A percentile compares a stretch with the other conserved stretches of the same genome.
phyloP scores from a whole-genome alignment of 1,140 invertebrate genomes.

The Goniozus legneri region DNA sequence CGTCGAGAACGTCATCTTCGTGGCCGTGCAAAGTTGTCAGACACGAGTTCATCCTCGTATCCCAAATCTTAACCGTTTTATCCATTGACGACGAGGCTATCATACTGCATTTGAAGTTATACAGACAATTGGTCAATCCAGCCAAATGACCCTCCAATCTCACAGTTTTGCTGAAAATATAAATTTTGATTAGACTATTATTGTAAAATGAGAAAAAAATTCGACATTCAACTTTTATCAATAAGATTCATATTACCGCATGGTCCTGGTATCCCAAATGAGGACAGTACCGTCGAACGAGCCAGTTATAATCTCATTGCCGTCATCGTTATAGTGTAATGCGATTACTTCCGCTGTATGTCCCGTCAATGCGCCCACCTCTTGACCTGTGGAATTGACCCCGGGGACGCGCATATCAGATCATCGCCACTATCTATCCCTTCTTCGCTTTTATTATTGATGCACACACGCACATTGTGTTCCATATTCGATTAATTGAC shows the following conservation, averaged over 20 bases:
- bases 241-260: neutral
- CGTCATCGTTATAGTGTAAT: constrained; percentile 67
- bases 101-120: constrained; percentile 68
- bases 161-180: constrained; percentile 56
- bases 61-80: constrained; percentile 74
- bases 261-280: constrained; percentile 69
- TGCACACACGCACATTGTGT: too few species aligned
- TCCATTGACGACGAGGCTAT: constrained; percentile 73
- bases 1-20: constrained; percentile 73
- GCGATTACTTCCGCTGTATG: constrained; percentile 74
- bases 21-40: constrained; percentile 64
- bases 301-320: constrained; percentile 69
- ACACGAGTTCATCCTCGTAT: constrained; percentile 59
- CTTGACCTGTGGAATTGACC: constrained; percentile 51
- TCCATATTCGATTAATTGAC: too few species aligned
- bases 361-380: constrained; percentile 61
- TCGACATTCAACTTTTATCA: neutral
- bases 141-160: constrained; percentile 66
- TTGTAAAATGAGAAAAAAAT: neutral
- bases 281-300: constrained; percentile 75
- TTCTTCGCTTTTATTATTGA: too few species aligned
- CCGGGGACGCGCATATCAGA: too few species aligned
- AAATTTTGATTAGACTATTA: neutral
- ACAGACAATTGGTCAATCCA: constrained; percentile 72
- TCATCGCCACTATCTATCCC: too few species aligned